These are phyloP conservation scores for Cyclopterus lumpus DNA, from an alignment of 2,797 vertebrate species.

Conservation along the genomic window DNA sequence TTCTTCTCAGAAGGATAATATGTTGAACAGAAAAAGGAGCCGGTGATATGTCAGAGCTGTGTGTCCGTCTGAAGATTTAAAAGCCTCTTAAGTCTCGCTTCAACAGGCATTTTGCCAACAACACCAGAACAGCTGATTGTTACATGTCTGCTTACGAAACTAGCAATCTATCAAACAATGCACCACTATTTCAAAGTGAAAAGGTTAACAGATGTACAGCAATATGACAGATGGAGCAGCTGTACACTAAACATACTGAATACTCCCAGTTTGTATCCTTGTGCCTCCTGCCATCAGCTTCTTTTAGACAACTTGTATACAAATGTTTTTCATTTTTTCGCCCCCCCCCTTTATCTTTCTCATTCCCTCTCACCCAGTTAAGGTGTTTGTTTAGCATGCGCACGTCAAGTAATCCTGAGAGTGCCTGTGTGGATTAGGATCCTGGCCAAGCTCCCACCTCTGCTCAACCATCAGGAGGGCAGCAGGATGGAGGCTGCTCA, in stretches of 20 bases:
- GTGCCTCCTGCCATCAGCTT: slow-evolving; percentile 2
- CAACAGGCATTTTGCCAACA: slow-evolving; percentile 5
- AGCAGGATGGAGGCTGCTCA: slow-evolving; percentile 11
- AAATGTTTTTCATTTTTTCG: slow-evolving; percentile 8
- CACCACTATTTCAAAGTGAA: not conserved
- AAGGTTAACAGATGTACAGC: slow-evolving; percentile 29
- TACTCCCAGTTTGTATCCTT: slow-evolving; percentile 29
- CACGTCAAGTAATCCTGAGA: slow-evolving; percentile 66
- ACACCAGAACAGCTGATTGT: slow-evolving; percentile 7
- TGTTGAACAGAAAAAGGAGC: slow-evolving; percentile 6
- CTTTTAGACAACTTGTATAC: not conserved
- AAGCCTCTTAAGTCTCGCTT: slow-evolving; percentile 12
- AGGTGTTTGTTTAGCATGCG: slow-evolving; percentile 62
- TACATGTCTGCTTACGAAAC: slow-evolving; percentile 14
- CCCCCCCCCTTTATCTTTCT: slow-evolving; percentile 10
- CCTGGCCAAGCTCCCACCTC: slow-evolving; percentile 57
- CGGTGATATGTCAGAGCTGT: slow-evolving; percentile 17
- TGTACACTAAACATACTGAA: slow-evolving; percentile 34
- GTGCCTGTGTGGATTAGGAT: slow-evolving; percentile 68
- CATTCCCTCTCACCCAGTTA: slow-evolving; percentile 54
- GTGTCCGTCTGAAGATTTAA: slow-evolving; percentile 23
- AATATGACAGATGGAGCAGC: slow-evolving; percentile 34
- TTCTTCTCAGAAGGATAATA: not conserved
- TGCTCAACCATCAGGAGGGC: slow-evolving; percentile 24
- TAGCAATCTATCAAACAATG: slow-evolving; percentile 5